These are phyloP conservation scores for Cecropterus lyciades DNA, from an alignment of 1,140 invertebrate genomes.

Conservation along the genomic window DNA sequence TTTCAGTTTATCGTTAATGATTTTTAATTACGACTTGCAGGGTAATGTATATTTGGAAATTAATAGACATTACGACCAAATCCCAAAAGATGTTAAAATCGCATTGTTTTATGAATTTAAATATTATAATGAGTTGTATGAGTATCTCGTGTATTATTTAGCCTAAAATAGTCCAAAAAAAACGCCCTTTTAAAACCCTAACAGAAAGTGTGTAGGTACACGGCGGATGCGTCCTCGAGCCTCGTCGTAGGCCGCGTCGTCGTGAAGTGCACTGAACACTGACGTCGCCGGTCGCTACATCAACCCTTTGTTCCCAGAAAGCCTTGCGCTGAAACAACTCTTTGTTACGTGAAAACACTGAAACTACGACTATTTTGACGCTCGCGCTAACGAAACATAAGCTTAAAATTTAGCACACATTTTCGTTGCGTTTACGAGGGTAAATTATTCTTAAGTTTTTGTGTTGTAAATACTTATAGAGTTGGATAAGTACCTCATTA, in stretches of 20 bases:
- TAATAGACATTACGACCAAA: no score
- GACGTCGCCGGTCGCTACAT: constrained; percentile 3
- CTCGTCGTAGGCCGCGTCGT: constrained; percentile 4
- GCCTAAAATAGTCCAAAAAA: neutral
- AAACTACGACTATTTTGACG: neutral
- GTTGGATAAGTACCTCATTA: no score
- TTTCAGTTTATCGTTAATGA: no score
- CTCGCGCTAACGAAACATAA: neutral
- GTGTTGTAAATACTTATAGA: neutral
- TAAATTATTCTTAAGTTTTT: no score
- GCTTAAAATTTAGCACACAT: neutral
- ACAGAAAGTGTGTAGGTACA: neutral
- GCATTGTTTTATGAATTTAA: no score
- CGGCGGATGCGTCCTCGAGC: neutral
- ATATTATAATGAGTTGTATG: no score
- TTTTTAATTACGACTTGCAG: no score
- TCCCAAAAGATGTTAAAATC: no score
- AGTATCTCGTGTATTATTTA: neutral
- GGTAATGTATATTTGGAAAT: no score
- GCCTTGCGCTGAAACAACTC: constrained; percentile 8
- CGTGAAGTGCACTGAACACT: constrained; percentile 14
- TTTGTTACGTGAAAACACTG: neutral
- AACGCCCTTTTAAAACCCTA: neutral
- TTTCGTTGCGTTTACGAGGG: neutral
- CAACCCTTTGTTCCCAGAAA: constrained; percentile 8